Base-by-base conservation (phyloP, 2,888 invertebrate species). In the Chironomus tentans region DNA sequence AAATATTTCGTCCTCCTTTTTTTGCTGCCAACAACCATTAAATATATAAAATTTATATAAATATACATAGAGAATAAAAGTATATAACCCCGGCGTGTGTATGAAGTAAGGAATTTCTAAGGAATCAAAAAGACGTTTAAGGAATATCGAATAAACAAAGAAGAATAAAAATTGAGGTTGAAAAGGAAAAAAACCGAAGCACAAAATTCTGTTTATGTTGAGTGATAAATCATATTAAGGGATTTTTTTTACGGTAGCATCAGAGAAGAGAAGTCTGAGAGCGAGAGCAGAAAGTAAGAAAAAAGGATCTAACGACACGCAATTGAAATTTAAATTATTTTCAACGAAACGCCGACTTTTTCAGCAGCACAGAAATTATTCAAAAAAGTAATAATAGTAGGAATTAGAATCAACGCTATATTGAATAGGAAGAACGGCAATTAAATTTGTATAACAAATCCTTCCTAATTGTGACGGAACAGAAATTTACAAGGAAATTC, bases 371-470 rank as follows among this genome's bases (percentile, higher is more conserved):
- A 28, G n/a, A n/a, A n/a, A n/a, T n/a, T n/a, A n/a, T n/a, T n/a
- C n/a, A n/a, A n/a, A n/a, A n/a, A n/a, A n/a, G n/a, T n/a, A n/a
- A n/a, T 5, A 38, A 38, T 38, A 38, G 38, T 38, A 7, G 38
- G 38, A 38, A 38, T 38, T 38, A 38, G 38, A 38, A 38, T 38
- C 10, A 4, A 38, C 7, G 10, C 10, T 38, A 7, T 1, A 38
- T 38, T 38, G 38, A 38, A 38, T 10, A 56, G 71, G 24, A 24
- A 71, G 71, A 48, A 28, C 72, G 62, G 72, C 72, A 73, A 73
- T 73, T 73, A 73, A 73, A 73, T 73, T 73, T 73, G 72, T 62
- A 61, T 50, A 38, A 73, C 72, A 73, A 73, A 73, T 73, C 72
- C 72, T 73, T 73, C 72, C 72, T 73, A 73, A 73, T 73, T 73